Evolutionary conservation across 2,113 vertebrate species (phyloP).

Genomic region (Cephalopholis sonnerati): DNA sequence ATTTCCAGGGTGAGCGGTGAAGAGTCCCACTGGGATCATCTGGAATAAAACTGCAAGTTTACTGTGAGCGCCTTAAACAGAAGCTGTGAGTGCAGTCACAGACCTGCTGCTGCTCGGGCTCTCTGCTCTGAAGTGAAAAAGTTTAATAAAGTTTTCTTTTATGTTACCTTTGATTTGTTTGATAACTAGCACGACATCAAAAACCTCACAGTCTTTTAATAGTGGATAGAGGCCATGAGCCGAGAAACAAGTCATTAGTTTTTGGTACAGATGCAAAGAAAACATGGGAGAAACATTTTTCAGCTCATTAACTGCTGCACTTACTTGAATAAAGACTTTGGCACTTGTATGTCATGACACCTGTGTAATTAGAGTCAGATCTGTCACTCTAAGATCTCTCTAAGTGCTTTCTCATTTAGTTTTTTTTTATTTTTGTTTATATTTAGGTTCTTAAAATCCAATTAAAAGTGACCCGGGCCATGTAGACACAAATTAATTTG

Average conservation of each 20-base stretch:
- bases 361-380: too few species aligned
- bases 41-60: not conserved
- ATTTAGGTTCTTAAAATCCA: too few species aligned
- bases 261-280: not conserved
- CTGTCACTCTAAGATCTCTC: too few species aligned
- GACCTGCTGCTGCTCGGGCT: not conserved
- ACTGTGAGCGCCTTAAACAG: not conserved
- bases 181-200: not conserved
- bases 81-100: not conserved
- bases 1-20: not conserved
- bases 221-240: not conserved
- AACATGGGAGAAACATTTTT: not conserved
- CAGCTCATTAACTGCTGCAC: too few species aligned
- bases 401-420: too few species aligned
- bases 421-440: too few species aligned
- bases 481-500: too few species aligned
- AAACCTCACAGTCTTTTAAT: not conserved
- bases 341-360: too few species aligned
- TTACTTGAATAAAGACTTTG: too few species aligned
- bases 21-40: conserved; percentile 11
- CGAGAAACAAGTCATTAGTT: not conserved
- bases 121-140: not conserved
- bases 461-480: too few species aligned
- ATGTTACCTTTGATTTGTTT: not conserved
- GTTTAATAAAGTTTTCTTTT: not conserved